Evolutionary conservation across 2,797 vertebrate genomes (phyloP), one percentile per base, ranked within the genome.

Genomic region (Podarcis lilfordi): DNA sequence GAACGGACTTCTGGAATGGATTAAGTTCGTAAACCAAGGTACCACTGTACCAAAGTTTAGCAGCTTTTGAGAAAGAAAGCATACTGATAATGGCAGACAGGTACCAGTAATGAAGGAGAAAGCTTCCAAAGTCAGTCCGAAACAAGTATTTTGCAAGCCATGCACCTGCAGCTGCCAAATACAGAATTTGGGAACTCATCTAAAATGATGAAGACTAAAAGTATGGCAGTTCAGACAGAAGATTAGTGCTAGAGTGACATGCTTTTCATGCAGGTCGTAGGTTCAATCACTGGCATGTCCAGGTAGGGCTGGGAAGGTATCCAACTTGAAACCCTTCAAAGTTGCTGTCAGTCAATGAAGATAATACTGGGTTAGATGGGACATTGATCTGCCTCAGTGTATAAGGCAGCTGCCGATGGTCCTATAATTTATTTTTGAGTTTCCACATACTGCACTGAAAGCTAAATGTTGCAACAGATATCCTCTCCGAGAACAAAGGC

Each of bases 81-180:
- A 81, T 23, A 19, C 45, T 82, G 11, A 82, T 90, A 92, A 23
- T 72, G 29, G 80, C 0, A 80, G 23, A 50, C 80, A 37, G 86
- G 71, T 82, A 85, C 80, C 8, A 90, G 15, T 80, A 92, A 55
- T 69, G 55, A 68, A 90, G 23, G 75, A 81, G 40, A 23, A 27
- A 27, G 1, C 19, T 91, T 50, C 88, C 88, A 92, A 92, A 93
- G 43, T 17, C 50, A 90, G 11, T 68, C 86, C 66, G 93, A 32
- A 95, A 90, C 88, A 92, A 82, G 76, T 68, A 92, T 90, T 66
- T 88, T 85, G 76, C 23, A 66, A 95, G 90, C 13, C 89, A 93
- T 90, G 90, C 78, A 88, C 61, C 25, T 84, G 80, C 87, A 81
- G 86, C 86, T 89, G 86, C 84, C 66, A 88, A 91, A 87, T 89